A percentile compares a stretch with the other conserved stretches of the same genome.
These are phyloP conservation scores for Neolamprologus cancellatus DNA, from an alignment of 2,113 vertebrate species.

Conservation along the genomic window DNA sequence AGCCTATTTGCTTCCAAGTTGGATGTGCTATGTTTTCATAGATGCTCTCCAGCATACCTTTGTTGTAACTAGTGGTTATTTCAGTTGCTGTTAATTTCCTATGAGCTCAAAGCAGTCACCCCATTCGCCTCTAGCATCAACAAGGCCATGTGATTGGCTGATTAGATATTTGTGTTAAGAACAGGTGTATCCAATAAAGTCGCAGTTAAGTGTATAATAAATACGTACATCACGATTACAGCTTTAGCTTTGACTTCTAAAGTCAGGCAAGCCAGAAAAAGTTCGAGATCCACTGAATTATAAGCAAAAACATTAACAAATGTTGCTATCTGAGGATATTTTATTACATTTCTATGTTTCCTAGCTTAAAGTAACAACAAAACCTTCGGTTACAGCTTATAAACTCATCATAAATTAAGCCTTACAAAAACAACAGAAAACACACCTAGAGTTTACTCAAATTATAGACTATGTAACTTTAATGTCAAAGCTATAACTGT, in stretches of 20 bases:
- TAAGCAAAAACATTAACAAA: background rate
- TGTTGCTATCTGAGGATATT: background rate
- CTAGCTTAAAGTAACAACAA: background rate
- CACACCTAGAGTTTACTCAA: background rate
- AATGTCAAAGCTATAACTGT: background rate
- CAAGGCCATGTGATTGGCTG: background rate
- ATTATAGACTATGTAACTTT: background rate
- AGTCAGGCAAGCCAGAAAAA: background rate
- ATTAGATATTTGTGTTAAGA: background rate
- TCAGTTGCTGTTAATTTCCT: background rate
- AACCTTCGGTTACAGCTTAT: background rate
- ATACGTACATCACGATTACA: background rate
- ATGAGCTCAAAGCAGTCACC: background rate
- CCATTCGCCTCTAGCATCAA: background rate
- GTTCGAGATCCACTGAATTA: background rate
- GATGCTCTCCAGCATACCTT: background rate
- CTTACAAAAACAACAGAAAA: background rate
- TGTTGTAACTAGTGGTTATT: background rate
- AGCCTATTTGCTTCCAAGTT: background rate
- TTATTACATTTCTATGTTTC: background rate
- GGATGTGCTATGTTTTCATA: background rate
- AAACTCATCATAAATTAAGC: background rate
- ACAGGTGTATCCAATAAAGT: background rate
- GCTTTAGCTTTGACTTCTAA: background rate
- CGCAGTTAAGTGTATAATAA: background rate